A percentile compares a stretch with the other conserved stretches of the same genome.
Evolutionary conservation across 2,113 vertebrate genomes (phyloP).

Genomic region (Pedetes capensis): DNA sequence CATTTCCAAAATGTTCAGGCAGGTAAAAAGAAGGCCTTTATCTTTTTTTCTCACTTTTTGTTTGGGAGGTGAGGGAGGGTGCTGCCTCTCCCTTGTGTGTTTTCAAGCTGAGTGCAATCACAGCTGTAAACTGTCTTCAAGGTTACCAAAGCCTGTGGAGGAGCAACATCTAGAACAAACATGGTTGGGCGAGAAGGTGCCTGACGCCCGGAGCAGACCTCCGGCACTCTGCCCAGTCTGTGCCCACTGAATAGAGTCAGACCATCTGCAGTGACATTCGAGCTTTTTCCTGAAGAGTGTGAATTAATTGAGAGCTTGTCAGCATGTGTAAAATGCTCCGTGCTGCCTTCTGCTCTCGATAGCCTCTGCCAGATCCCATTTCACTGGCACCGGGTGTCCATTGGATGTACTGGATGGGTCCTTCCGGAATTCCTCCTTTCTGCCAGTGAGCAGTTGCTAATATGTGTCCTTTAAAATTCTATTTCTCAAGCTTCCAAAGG

Average conservation of each 20-base stretch:
- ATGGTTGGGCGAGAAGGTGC: rapidly evolving
- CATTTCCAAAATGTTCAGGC: not conserved
- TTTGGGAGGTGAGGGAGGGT: not conserved
- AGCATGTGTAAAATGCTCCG: conserved; percentile 4
- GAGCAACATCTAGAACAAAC: not conserved
- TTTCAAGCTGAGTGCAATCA: not conserved
- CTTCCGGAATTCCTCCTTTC: not conserved
- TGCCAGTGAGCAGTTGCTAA: not conserved
- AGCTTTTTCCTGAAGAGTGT: conserved; percentile 52
- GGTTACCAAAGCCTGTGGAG: not conserved
- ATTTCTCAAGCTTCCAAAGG: not conserved
- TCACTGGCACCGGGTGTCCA: not conserved
- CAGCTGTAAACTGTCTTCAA: not conserved
- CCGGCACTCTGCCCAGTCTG: conserved; percentile 9
- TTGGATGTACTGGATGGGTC: not conserved
- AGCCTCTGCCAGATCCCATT: not conserved
- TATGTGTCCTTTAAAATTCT: not conserved
- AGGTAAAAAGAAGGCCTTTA: not conserved
- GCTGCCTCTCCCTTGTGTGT: not conserved
- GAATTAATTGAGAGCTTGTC: conserved; percentile 56
- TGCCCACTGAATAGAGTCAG: conserved; percentile 36
- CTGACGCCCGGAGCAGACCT: not conserved
- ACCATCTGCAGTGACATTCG: conserved; percentile 40
- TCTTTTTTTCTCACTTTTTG: not conserved
- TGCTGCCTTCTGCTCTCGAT: conserved; percentile 48